Conservation (phyloP, 2,888 invertebrate species). For the Ochropleura plecta region DNA sequence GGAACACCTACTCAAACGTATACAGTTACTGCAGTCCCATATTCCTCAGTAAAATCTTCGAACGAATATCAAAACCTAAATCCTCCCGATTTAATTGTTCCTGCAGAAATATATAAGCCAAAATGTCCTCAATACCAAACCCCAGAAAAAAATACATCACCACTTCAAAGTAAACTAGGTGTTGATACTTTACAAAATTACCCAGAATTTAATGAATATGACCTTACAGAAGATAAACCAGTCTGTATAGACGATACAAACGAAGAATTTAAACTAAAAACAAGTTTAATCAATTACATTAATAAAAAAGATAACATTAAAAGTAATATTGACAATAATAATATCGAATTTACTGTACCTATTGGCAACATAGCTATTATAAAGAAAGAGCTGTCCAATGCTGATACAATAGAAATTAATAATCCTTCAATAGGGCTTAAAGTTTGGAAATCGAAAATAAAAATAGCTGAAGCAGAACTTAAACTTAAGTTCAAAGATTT, state of each 20-base stretch:
- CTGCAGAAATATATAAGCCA: background rate
- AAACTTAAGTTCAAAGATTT: constrained; percentile 54
- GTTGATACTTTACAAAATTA: background rate
- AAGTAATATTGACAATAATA: constrained; percentile 12
- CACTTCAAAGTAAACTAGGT: background rate
- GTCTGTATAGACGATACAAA: background rate
- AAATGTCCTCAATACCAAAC: background rate
- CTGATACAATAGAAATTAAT: constrained; percentile 28
- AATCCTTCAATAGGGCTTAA: constrained; percentile 58
- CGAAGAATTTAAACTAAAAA: constrained; percentile 33
- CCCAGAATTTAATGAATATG: background rate
- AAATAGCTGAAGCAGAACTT: constrained; percentile 60
- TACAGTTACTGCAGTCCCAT: background rate
- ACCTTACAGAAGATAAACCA: background rate
- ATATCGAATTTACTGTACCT: constrained; percentile 30
- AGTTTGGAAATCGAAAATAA: constrained; percentile 61
- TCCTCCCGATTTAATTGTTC: background rate
- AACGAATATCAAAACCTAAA: background rate
- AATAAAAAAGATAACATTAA: constrained; percentile 17
- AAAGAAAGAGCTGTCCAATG: constrained; percentile 18
- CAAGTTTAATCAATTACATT: constrained; percentile 34
- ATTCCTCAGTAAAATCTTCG: background rate
- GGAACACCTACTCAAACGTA: background rate
- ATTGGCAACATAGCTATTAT: constrained; percentile 51
- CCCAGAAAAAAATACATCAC: background rate